These are phyloP conservation scores for Digitonthophagus gazella DNA, from an alignment of 2,888 invertebrate species.

Conservation along the genomic window DNA sequence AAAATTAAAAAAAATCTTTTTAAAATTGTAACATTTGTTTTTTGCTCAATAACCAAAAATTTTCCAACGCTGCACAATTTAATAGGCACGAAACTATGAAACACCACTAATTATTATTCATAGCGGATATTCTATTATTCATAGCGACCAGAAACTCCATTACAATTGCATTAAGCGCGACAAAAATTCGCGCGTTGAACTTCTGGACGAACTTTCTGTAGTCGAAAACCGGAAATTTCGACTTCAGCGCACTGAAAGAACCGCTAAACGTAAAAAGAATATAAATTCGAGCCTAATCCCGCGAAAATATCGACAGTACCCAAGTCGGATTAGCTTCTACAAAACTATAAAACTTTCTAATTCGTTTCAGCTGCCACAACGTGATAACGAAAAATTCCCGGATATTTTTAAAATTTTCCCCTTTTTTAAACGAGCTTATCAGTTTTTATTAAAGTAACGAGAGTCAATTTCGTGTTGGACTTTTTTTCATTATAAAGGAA, in stretches of 20 bases:
- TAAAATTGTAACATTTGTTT: too few species aligned
- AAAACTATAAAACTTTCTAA: slow-evolving; percentile 17
- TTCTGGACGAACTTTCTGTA: not conserved
- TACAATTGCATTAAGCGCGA: slow-evolving; percentile 7
- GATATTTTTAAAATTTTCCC: too few species aligned
- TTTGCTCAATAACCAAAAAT: too few species aligned
- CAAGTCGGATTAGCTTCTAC: slow-evolving; percentile 2
- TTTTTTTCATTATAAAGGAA: too few species aligned
- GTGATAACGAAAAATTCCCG: slow-evolving; percentile 14
- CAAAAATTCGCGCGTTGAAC: not conserved
- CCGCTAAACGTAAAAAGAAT: slow-evolving; percentile 12
- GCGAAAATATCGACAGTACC: slow-evolving; percentile 14
- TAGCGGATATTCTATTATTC: not conserved
- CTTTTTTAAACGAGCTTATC: too few species aligned
- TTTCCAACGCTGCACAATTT: too few species aligned
- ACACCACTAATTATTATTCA: not conserved
- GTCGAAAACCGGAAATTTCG: not conserved
- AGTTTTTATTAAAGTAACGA: too few species aligned
- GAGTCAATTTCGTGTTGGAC: too few species aligned
- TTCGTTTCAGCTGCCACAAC: not conserved
- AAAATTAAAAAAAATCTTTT: too few species aligned
- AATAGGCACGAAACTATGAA: too few species aligned
- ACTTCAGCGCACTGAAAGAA: not conserved
- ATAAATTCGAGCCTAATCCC: slow-evolving; percentile 16
- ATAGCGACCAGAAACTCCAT: slow-evolving; percentile 1